These are phyloP conservation scores for Epinotia nisella DNA, from an alignment of 2,888 invertebrate species.

Conservation along the genomic window DNA sequence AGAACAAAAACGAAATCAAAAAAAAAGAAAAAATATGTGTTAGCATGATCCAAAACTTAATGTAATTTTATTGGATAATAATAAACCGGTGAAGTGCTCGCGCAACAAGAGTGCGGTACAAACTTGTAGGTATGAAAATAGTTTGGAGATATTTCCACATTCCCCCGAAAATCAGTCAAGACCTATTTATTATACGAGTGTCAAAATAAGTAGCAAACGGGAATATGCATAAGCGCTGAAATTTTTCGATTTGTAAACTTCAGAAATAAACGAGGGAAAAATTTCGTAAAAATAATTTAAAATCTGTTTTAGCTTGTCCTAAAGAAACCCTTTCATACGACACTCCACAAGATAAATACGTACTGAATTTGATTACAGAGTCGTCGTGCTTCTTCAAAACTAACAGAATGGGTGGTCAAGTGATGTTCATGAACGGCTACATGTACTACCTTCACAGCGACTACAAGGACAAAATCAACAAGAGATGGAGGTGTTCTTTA, in stretches of 20 bases:
- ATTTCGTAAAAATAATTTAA: too few relatives aligned
- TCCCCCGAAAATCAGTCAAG: too few relatives aligned
- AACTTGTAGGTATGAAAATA: background rate
- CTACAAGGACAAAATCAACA: background rate
- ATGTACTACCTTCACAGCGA: background rate
- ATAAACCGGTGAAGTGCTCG: too few relatives aligned
- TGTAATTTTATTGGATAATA: too few relatives aligned
- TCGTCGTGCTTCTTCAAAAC: background rate
- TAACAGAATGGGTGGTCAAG: background rate
- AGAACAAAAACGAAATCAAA: background rate
- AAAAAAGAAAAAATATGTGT: background rate
- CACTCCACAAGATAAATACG: background rate
- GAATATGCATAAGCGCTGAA: too few relatives aligned
- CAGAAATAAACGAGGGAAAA: too few relatives aligned
- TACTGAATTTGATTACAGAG: background rate
- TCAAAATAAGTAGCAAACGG: too few relatives aligned
- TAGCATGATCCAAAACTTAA: background rate
- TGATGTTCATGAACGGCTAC: background rate
- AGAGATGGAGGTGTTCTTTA: background rate
- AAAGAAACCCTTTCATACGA: too few relatives aligned
- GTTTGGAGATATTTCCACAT: too few relatives aligned
- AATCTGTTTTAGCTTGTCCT: too few relatives aligned
- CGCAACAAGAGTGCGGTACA: background rate
- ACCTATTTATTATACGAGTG: too few relatives aligned
- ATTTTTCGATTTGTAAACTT: too few relatives aligned